Base-by-base conservation (phyloP, 1,140 invertebrate genomes). In the Pygmarrhopalites habei region DNA sequence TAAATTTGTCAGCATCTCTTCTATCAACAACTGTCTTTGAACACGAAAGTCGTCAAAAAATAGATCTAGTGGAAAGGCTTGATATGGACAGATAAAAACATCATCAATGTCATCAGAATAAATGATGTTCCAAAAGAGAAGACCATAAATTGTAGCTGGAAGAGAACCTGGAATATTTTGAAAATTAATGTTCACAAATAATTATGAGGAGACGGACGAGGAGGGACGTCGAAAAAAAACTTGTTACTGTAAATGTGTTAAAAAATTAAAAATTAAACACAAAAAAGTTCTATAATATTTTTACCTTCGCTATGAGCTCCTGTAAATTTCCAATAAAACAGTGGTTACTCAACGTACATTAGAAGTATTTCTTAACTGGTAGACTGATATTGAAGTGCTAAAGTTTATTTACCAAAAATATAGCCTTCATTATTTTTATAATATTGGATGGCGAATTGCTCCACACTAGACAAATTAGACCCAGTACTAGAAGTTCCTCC, bases 51-150 rank as follows among this genome's bases (percentile, higher is more conserved):
- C 71, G 17, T 73, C 71, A 1, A 79, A 81, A 70, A 81, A 80
- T 35, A 90, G 71, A 77, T 91, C 88, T 1, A 87, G 73, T 0
- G 89, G 88, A 5, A 77, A 78, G 15, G 77, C 72, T 75, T 90
- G 87, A 73, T 82, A 87, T 0, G 72, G 72, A 12, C 79, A 81
- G 5, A 85, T 74, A 73, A 88, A 90, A 4, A 82, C 77, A 71
- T 89, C 86, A 12, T 83, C 77, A 43, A 85, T 73, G 2, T 76
- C 73, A 25, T 76, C 69, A 58, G 76, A 72, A 72, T 87, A 90
- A 35, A 91, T 79, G 14, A 87, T 82, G 56, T 90, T 83, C 87
- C 87, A 90, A 73, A 89, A 88, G 1, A 87, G 74, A 1, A 87
- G 71, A n/a, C 75, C 76, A 73, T 87, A 87, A 55, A 90, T 72